phyloP scores from a whole-genome alignment of 2,113 vertebrate genomes.

The Glaucomys volans region DNA sequence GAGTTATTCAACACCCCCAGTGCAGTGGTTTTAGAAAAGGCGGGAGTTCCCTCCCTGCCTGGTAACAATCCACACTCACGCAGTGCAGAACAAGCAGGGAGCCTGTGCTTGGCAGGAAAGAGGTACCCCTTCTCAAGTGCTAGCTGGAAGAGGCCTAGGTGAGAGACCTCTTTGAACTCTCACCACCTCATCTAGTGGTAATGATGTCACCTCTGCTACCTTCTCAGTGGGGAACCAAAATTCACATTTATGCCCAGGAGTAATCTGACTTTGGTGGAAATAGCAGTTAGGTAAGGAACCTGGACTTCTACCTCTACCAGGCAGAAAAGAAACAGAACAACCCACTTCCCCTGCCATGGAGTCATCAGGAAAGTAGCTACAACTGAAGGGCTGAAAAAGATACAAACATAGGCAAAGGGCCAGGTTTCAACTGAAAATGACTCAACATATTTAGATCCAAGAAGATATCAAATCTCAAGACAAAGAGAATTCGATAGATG shows the following conservation, averaged over 20 bases:
- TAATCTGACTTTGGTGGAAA: background rate
- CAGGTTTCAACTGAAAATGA: constrained; percentile 38
- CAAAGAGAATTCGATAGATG: background rate
- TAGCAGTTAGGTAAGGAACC: background rate
- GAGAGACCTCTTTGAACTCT: background rate
- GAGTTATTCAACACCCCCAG: background rate
- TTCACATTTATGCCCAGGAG: background rate
- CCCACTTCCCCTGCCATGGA: background rate
- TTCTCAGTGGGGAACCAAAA: background rate
- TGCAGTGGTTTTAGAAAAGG: background rate
- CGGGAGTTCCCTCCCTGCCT: background rate
- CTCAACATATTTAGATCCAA: background rate
- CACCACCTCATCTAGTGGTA: background rate
- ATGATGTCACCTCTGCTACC: background rate
- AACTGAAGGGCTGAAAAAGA: background rate
- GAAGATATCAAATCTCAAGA: background rate
- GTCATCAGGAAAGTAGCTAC: background rate
- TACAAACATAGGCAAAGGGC: background rate
- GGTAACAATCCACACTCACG: background rate
- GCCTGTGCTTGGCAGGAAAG: background rate
- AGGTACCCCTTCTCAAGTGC: background rate
- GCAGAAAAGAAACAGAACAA: background rate
- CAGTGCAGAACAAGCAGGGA: background rate
- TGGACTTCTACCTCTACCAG: background rate
- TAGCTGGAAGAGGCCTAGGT: background rate